These are phyloP conservation scores for Tanypteryx hageni DNA, from an alignment of 2,888 invertebrate species.

Conservation along the genomic window DNA sequence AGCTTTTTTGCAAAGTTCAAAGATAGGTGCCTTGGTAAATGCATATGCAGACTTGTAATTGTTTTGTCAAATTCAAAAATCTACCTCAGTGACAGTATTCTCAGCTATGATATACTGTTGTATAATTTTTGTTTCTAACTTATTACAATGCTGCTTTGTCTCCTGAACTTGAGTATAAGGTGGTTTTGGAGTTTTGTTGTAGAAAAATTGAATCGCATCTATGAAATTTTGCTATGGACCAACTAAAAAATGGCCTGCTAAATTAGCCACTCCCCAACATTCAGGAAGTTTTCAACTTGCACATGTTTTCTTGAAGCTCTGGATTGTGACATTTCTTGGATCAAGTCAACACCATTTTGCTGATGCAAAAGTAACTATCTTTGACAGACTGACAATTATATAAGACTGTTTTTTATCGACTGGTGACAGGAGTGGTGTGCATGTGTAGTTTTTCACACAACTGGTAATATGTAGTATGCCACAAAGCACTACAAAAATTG, in stretches of 20 bases:
- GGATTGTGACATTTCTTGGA: background rate
- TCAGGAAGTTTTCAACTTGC: background rate
- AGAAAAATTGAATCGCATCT: conserved; percentile 2
- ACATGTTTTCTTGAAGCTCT: conserved; percentile 18
- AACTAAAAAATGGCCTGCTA: background rate
- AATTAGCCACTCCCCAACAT: conserved; percentile 44
- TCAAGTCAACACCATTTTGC: conserved; percentile 47
- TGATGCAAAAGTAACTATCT: conserved; percentile 22
- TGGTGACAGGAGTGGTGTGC: conserved; percentile 54
- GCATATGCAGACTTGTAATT: conserved; percentile 19
- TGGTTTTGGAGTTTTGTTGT: background rate
- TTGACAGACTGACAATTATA: conserved; percentile 60
- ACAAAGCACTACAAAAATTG: conserved; percentile 50
- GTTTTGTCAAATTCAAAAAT: conserved; percentile 30
- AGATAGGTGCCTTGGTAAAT: conserved; percentile 50
- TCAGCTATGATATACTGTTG: background rate
- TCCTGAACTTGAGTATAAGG: conserved; percentile 3
- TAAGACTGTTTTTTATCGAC: conserved; percentile 61
- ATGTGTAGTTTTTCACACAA: conserved; percentile 56
- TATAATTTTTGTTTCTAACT: background rate
- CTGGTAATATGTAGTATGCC: conserved; percentile 59
- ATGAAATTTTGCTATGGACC: background rate
- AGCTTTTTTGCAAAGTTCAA: conserved; percentile 13
- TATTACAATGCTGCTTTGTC: conserved; percentile 37
- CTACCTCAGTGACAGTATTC: conserved; percentile 55